These are phyloP conservation scores for Mormyrus iriodes DNA, from an alignment of 2,113 vertebrate genomes.

Conservation along the genomic window DNA sequence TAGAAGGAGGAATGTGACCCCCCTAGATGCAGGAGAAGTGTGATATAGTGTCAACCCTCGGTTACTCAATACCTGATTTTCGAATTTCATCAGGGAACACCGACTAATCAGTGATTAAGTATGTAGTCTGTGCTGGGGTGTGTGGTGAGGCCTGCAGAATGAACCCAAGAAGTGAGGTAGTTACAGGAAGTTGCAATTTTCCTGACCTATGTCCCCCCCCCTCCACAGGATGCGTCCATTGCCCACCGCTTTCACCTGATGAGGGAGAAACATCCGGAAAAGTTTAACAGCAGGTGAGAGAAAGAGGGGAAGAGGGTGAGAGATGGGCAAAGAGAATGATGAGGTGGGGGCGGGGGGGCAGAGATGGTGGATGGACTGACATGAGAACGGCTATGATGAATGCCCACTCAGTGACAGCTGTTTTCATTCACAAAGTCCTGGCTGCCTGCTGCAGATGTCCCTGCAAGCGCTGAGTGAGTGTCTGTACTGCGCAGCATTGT, in stretches of 20 bases:
- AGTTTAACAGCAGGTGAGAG: conserved; percentile 92
- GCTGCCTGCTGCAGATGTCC: neutral
- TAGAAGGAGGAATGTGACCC: neutral
- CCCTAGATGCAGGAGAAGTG: neutral
- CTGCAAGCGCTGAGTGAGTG: neutral
- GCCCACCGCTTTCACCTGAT: conserved; percentile 92
- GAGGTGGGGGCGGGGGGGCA: neutral
- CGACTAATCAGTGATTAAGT: neutral
- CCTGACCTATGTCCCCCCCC: conserved; percentile 12
- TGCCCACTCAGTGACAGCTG: neutral
- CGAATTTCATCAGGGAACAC: neutral
- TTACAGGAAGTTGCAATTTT: neutral
- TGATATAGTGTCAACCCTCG: neutral
- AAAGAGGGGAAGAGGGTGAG: neutral
- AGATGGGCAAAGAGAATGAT: neutral
- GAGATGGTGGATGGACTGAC: neutral
- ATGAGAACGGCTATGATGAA: neutral
- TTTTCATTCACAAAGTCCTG: neutral
- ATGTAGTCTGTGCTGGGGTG: neutral
- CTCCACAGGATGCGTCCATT: conserved; percentile 82
- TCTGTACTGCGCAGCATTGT: neutral
- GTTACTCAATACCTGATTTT: neutral
- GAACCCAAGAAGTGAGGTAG: too few relatives aligned
- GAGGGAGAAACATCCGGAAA: conserved; percentile 91
- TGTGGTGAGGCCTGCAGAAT: neutral